Evolutionary conservation across 2,113 vertebrate genomes (phyloP).

Genomic region (Thymallus thymallus): DNA sequence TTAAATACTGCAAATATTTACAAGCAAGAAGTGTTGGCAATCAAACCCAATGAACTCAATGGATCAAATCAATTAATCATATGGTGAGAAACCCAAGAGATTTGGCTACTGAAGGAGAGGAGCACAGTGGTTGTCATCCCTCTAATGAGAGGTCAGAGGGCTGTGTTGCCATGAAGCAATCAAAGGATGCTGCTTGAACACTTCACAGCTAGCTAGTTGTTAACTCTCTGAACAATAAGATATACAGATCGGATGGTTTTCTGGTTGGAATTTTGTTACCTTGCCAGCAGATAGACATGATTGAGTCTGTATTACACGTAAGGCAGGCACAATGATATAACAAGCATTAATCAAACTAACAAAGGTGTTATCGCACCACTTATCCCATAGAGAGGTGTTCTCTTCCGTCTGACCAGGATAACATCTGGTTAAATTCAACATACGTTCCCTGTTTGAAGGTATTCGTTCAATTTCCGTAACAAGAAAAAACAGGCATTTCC

Average conservation of each 20-base stretch:
- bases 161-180: not conserved
- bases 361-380: not conserved
- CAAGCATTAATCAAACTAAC: not conserved
- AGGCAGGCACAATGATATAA: not conserved
- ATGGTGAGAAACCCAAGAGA: not conserved
- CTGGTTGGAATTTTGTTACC: not conserved
- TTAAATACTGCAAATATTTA: not conserved
- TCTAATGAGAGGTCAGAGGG: not conserved
- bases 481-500: not conserved
- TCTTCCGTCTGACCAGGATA: not conserved
- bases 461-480: not conserved
- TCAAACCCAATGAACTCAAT: not conserved
- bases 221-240: not conserved
- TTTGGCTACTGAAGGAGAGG: not conserved
- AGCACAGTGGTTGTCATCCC: not conserved
- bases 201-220: too few relatives aligned
- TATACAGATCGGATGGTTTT: not conserved
- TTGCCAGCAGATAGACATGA: not conserved
- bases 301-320: not conserved
- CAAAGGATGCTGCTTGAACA: not conserved
- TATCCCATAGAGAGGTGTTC: not conserved
- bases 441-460: not conserved
- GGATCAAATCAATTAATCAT: not conserved
- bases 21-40: not conserved
- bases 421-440: not conserved